A percentile compares a stretch with the other conserved stretches of the same genome.
phyloP scores from a whole-genome alignment of 2,113 vertebrate species.

The Periophthalmodon schlosseri region DNA sequence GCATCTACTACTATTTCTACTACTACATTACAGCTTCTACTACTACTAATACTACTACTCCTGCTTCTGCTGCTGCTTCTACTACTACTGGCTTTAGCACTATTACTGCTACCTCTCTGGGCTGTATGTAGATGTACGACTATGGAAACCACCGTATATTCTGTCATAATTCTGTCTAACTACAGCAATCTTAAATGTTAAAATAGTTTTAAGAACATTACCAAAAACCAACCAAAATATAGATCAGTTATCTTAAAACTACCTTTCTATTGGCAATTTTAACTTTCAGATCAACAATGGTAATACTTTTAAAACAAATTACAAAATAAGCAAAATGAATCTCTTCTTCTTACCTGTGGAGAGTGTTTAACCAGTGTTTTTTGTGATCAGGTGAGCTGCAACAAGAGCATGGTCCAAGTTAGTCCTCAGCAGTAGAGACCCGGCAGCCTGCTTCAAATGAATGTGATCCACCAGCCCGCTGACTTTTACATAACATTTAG shows the following conservation, averaged over 20 bases:
- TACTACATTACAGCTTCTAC: too few relatives aligned
- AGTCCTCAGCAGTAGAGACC: slow-evolving; percentile 56
- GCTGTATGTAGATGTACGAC: too few relatives aligned
- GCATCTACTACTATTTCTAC: too few relatives aligned
- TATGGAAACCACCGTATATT: too few relatives aligned
- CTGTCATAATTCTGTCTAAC: too few relatives aligned
- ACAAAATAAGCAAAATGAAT: background rate
- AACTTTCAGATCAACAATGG: background rate
- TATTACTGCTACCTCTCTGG: background rate
- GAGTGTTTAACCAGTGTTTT: slow-evolving; percentile 80
- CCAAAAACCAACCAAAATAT: too few relatives aligned
- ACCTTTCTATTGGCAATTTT: too few relatives aligned
- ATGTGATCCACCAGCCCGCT: slow-evolving; percentile 16
- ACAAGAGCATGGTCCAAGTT: slow-evolving; percentile 77
- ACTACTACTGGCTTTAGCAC: background rate
- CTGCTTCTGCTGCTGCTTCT: background rate
- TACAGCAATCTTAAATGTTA: too few relatives aligned
- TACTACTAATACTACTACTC: too few relatives aligned
- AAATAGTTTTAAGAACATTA: too few relatives aligned
- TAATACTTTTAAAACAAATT: background rate
- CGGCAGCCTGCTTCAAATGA: slow-evolving; percentile 48
- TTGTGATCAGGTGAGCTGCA: slow-evolving; percentile 79
- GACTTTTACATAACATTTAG: slow-evolving; percentile 71
- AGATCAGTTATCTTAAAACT: too few relatives aligned
- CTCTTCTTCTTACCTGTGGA: slow-evolving; percentile 78